phyloP scores from a whole-genome alignment of 2,113 vertebrate species.

The Lophotis ruficrista region DNA sequence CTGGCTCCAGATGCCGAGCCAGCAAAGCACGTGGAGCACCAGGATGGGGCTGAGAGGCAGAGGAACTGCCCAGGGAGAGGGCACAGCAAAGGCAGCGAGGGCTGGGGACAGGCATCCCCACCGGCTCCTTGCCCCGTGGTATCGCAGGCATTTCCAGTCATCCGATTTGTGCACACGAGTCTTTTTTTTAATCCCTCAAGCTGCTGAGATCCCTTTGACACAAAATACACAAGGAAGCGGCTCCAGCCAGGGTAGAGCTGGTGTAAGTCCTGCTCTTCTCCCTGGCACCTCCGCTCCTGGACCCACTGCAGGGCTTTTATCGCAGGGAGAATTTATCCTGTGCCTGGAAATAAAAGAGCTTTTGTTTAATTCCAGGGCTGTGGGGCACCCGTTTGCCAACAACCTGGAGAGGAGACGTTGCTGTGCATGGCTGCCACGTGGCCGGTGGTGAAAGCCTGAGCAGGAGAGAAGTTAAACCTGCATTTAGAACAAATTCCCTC shows the following conservation, averaged over 20 bases:
- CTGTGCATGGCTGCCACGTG: background rate
- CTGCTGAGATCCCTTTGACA: background rate
- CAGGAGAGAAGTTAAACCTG: background rate
- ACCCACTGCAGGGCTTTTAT: background rate
- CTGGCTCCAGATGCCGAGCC: accelerated
- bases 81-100: background rate
- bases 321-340: background rate
- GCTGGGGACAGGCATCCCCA: background rate
- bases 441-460: background rate
- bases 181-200: background rate
- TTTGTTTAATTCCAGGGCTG: background rate
- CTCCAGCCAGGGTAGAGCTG: background rate
- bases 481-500: background rate
- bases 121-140: background rate
- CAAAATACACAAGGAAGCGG: background rate
- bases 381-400: background rate
- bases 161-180: background rate
- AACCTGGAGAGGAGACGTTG: background rate
- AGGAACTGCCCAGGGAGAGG: background rate
- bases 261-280: background rate
- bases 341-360: background rate
- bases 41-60: background rate
- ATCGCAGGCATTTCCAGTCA: background rate
- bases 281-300: background rate
- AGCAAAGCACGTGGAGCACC: background rate